Evolutionary conservation across 2,888 invertebrate species (phyloP), one percentile per base, ranked within the genome.

Genomic region (Stramonita haemastoma): DNA sequence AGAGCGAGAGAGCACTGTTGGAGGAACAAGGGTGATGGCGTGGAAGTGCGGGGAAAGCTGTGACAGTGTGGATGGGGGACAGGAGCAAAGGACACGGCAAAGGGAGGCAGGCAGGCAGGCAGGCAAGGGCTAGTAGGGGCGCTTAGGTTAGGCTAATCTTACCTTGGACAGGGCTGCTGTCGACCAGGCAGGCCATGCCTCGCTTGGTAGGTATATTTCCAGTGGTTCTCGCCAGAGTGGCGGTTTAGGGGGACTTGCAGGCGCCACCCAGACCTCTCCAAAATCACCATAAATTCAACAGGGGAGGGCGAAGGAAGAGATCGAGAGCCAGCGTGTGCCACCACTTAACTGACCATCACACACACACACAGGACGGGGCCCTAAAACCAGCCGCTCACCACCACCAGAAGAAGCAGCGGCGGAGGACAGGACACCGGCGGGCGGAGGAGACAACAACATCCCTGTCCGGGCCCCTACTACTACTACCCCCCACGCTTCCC

Each of bases 121-220:
- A 26, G 26, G 66, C 8, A 17, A 60, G 60, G 17, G 66, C 17
- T 8, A 60, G 60, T 15, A 17, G 17, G 8, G 77, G 29, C 29
- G 32, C 13, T 13, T 5, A 19, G 29, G 32, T 15, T 13, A 32
- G n/a, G 57, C 60, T 66, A 66, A 90, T 2, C 90, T 90, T 84
- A 90, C 90, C 90, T n/a, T 89, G 86, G 88, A 79, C 81, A 1
- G 91, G 88, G 66, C 83, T 86, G 87, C 86, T 91, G 81, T 91
- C 90, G 32, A 90, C 90, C 87, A 91, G 91, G 88, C 91, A 91
- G n/a, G 90, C 91, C 91, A 91, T 91, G 90, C 88, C 89, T 90
- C 86, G 77, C 85, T 88, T 90, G 73, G 88, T 56, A 57, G 90
- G 66, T 66, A 88, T 79, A 81, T 77, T 86, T 60, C 85, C 88